Evolutionary conservation across 2,113 vertebrate genomes (phyloP).

Genomic region (Crotalus horridus): DNA sequence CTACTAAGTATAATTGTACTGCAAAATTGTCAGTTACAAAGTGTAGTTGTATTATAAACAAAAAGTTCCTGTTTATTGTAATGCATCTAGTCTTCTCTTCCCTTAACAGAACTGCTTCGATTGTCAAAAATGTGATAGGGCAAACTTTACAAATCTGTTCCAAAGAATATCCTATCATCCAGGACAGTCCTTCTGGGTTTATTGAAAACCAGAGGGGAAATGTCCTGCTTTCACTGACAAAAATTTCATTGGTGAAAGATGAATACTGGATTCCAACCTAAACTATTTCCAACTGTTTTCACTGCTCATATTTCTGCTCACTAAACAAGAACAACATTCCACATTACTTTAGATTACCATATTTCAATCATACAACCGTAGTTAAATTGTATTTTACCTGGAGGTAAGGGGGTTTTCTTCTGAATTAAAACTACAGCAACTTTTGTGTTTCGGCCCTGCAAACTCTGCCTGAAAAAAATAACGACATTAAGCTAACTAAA

Average conservation of each 20-base stretch:
- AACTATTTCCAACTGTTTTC: background rate
- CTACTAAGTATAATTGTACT: background rate
- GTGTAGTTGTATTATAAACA: background rate
- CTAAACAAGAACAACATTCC: background rate
- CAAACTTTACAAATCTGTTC: background rate
- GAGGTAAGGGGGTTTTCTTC: slow-evolving; percentile 96
- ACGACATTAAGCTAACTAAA: background rate
- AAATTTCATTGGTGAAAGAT: background rate
- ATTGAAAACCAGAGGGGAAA: background rate
- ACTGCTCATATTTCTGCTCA: background rate
- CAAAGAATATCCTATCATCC: background rate
- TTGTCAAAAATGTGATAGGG: background rate
- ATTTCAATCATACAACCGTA: background rate
- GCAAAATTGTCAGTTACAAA: background rate
- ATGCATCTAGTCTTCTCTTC: background rate
- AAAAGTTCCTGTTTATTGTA: background rate
- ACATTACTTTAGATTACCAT: background rate
- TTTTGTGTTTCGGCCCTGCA: slow-evolving; percentile 96
- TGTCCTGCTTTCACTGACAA: background rate
- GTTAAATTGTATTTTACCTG: slow-evolving; percentile 73
- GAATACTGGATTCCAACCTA: background rate
- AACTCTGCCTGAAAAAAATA: slow-evolving; percentile 81
- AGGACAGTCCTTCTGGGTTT: background rate
- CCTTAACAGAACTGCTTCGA: background rate
- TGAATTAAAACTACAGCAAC: slow-evolving; percentile 98